Base-by-base conservation (phyloP, 2,113 vertebrate genomes). In the Orcinus orca region DNA sequence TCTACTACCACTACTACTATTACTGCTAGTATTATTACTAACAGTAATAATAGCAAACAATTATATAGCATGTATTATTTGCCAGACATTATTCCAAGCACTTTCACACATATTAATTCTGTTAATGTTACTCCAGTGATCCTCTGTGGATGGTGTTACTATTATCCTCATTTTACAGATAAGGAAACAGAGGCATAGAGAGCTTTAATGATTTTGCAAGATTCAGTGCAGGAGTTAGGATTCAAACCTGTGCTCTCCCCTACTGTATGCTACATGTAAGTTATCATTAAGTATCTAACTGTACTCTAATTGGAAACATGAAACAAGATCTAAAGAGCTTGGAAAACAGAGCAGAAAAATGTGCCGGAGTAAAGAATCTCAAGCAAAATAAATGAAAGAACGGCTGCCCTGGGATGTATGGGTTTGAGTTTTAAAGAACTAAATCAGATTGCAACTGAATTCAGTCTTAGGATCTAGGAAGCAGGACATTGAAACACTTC, bases 361-460 rank as follows among this genome's bases (percentile, higher is more conserved):
- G 12, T 87, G 12, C 11, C 1, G 25, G 55, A 60, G 77, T 44
- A 68, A 95, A 85, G 29, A 84, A 77, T 21, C 36, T 88, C 31
- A 91, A 44, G 47, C 38, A 74, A 95, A 93, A 96, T 82, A 8
- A 26, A 21, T 74, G 70, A 88, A 97, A 44, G 17, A 94, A 96
- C 33, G 6, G n/a, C 3, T 47, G 25, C 12, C 0, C 0, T 50
- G 6, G 38, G 70, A 95, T 71, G 18, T 29, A 71, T 67, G 4
- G 68, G 50, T 96, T 93, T 97, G 70, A n/a, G 11, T 88, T 87
- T 89, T 68, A 96, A 36, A 88, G 21, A 87, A 74, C 29, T 82
- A 89, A 87, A 94, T 83, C 68, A 84, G 1, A 50, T 86, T 96
- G 15, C 15, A 81, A 53, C 41, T 95, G 3, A 90, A 81, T 67